These are phyloP conservation scores for Oreocharis arfaki DNA, from an alignment of 2,113 vertebrate species.

Conservation along the genomic window DNA sequence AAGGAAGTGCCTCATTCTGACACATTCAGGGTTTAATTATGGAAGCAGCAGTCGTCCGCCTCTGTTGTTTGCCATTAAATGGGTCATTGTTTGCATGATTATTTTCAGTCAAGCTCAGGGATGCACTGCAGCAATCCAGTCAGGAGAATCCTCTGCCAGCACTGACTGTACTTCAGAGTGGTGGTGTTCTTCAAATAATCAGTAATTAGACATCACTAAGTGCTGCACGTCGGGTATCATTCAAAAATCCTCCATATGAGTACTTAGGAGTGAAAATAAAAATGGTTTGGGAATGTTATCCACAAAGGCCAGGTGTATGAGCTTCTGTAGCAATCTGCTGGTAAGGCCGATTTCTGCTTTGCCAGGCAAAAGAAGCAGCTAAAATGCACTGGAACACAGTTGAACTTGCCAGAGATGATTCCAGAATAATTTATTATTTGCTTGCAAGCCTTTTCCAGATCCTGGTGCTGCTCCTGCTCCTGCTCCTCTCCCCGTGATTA, in stretches of 20 bases:
- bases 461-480: neutral
- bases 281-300: neutral
- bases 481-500: neutral
- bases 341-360: neutral
- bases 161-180: neutral
- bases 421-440: neutral
- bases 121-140: neutral
- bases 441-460: neutral
- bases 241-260: neutral
- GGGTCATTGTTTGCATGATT: slow-evolving; percentile 6
- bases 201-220: neutral
- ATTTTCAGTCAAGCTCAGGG: neutral
- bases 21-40: neutral
- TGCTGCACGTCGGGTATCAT: neutral
- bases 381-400: neutral
- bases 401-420: neutral
- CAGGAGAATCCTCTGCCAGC: neutral
- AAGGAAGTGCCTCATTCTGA: neutral
- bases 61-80: neutral
- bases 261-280: neutral
- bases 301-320: neutral
- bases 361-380: neutral
- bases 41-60: neutral
- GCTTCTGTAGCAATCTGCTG: neutral
- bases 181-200: neutral